Base-by-base conservation (phyloP, 2,888 invertebrate species). In the Hirtodrosophila cameraria region DNA sequence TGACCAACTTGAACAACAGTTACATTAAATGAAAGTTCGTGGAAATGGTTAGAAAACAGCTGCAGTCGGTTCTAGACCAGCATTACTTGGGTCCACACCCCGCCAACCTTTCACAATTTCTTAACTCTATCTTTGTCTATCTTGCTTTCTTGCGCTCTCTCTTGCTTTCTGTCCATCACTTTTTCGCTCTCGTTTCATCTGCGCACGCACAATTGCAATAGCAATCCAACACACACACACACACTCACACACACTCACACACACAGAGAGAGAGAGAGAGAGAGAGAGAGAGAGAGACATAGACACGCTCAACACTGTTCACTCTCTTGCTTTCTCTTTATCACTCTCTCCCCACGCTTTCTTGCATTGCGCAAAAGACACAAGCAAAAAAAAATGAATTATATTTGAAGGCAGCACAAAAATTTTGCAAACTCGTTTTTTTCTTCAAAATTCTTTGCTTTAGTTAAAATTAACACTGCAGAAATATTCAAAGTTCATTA, bases 191-290 rank as follows among this genome's bases (percentile, higher is more conserved):
- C 6, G 6, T 30, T 30, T 25, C 39, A 35, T 27, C 36, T 79
- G 80, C 83, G 80, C 83, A 57, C 50, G 55, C 53, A 55, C 41
- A 41, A 12, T 30, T 45, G n/a, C 28, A 23, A 39, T 31, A 43
- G 39, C 23, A 53, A 43, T 13, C 50, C 38, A 54, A 39, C 57
- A 48, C 43, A 52, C 38, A 30, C 30, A 31, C 57, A 33, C 49
- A 16, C 27, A 15, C 27, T 20, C 18, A 13, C 48, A 13, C 28
- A 30, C 36, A 9, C 45, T 5, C 20, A 9, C 35, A 23, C 8
- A 35, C 25, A n/a, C n/a, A n/a, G n/a, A n/a, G n/a, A n/a, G n/a
- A n/a, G n/a, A n/a, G n/a, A n/a, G n/a, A n/a, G n/a, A n/a, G n/a
- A n/a, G n/a, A n/a, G n/a, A n/a, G n/a, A n/a, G n/a, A n/a, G n/a